Evolutionary conservation across 1,140 invertebrate species (phyloP).

Genomic region (Psilanteris sp.): DNA sequence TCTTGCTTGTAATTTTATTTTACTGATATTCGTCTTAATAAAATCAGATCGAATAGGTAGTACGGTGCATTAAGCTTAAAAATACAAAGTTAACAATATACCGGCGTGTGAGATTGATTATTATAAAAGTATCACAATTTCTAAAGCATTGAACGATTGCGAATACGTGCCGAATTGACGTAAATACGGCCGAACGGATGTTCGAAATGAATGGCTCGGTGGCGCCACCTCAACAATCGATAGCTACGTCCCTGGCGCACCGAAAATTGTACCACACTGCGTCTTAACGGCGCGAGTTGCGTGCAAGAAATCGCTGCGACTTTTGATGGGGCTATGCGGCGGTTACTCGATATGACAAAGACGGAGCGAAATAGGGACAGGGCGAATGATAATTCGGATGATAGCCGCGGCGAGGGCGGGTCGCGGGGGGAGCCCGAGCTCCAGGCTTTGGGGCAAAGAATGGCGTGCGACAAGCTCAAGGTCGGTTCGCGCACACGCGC

Average conservation of each 20-base stretch:
- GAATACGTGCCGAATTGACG: no score
- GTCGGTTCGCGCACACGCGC: conserved; percentile 76
- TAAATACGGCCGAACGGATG: not conserved
- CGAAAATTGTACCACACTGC: conserved; percentile 13
- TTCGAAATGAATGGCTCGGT: not conserved
- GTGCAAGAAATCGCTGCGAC: conserved; percentile 46
- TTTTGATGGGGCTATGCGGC: conserved; percentile 25
- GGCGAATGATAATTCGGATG: conserved; percentile 27
- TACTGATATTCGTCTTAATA: no score
- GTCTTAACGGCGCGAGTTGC: conserved; percentile 7
- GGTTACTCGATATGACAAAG: conserved; percentile 21
- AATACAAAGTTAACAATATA: no score
- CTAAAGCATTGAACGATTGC: no score
- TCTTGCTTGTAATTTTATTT: no score
- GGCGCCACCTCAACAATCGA: conserved; percentile 7
- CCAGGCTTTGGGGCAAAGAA: conserved; percentile 33
- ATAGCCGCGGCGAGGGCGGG: conserved; percentile 19
- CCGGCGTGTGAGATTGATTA: no score
- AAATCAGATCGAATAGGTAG: no score
- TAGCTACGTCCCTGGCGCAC: conserved; percentile 13
- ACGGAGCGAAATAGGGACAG: conserved; percentile 7
- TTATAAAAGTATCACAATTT: no score
- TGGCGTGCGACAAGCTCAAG: conserved; percentile 66
- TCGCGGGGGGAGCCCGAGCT: conserved; percentile 9
- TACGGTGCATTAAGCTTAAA: no score